These are phyloP conservation scores for Callocephalon fimbriatum DNA, from an alignment of 2,113 vertebrate species.

Conservation along the genomic window DNA sequence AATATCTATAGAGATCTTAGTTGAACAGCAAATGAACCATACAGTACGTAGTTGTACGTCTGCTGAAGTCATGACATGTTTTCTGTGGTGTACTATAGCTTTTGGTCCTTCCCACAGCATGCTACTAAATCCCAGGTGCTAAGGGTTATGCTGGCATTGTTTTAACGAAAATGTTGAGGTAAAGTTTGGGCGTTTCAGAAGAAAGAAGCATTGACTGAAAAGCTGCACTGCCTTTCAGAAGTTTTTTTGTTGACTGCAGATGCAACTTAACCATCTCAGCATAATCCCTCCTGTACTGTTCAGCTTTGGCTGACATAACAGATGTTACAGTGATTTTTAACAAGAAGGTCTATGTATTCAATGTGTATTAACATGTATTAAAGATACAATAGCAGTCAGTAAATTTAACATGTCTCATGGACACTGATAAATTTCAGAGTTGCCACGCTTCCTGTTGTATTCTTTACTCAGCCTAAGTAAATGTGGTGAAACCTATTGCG, in stretches of 20 bases:
- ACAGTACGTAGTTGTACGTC: rapidly evolving
- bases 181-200: background rate
- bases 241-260: background rate
- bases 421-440: background rate
- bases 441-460: background rate
- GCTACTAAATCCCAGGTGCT: background rate
- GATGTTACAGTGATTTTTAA: background rate
- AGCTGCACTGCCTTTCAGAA: background rate
- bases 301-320: background rate
- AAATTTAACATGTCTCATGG: background rate
- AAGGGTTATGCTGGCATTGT: background rate
- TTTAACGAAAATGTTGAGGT: background rate
- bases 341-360: background rate
- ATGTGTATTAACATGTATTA: background rate
- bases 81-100: background rate
- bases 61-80: background rate
- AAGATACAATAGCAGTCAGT: background rate
- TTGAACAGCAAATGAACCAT: background rate
- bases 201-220: background rate
- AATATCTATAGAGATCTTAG: background rate
- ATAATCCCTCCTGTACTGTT: background rate
- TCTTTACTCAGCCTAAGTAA: background rate
- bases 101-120: background rate
- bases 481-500: background rate
- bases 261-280: background rate